Percentiles rank a stretch among this genome's conserved stretches.
These are phyloP conservation scores for Drosophila parabipectinata DNA, from an alignment of 1,140 invertebrate species.

Conservation along the genomic window DNA sequence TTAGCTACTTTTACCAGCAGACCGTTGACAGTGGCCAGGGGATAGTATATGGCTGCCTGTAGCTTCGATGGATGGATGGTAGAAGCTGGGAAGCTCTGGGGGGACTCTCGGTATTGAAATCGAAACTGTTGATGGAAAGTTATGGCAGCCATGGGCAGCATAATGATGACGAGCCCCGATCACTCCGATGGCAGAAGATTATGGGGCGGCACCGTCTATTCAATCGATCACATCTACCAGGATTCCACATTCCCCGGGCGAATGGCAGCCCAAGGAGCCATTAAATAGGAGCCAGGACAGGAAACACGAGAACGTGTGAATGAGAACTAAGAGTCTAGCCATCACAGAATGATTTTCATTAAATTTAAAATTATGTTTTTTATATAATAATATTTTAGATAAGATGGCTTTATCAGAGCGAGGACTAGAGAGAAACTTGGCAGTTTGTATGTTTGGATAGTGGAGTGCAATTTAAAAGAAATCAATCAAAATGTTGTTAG, in stretches of 20 bases:
- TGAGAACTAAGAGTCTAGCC: slow-evolving; percentile 19
- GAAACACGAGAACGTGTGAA: slow-evolving; percentile 54
- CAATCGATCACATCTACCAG: slow-evolving; percentile 30
- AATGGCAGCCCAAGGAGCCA: neutral
- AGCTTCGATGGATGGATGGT: too few relatives aligned
- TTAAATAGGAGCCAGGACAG: slow-evolving; percentile 31
- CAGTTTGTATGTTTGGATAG: neutral
- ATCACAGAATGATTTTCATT: neutral
- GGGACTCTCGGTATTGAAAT: slow-evolving; percentile 58
- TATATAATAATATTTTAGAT: neutral
- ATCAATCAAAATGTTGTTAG: slow-evolving; percentile 28
- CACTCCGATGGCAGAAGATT: slow-evolving; percentile 60
- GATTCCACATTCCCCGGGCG: neutral
- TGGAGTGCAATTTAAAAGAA: slow-evolving; percentile 12
- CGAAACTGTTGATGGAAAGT: slow-evolving; percentile 75
- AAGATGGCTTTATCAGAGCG: slow-evolving; percentile 17
- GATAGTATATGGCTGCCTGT: neutral
- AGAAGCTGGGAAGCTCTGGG: neutral
- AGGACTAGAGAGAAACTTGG: neutral
- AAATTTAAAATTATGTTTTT: neutral
- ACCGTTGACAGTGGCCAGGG: slow-evolving; percentile 30
- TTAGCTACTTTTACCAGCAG: slow-evolving; percentile 66
- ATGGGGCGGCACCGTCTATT: slow-evolving; percentile 65
- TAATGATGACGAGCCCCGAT: slow-evolving; percentile 53
- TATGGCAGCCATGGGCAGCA: slow-evolving; percentile 49